Conservation (phyloP, 2,888 invertebrate genomes). For the Chrysodeixis includens region DNA sequence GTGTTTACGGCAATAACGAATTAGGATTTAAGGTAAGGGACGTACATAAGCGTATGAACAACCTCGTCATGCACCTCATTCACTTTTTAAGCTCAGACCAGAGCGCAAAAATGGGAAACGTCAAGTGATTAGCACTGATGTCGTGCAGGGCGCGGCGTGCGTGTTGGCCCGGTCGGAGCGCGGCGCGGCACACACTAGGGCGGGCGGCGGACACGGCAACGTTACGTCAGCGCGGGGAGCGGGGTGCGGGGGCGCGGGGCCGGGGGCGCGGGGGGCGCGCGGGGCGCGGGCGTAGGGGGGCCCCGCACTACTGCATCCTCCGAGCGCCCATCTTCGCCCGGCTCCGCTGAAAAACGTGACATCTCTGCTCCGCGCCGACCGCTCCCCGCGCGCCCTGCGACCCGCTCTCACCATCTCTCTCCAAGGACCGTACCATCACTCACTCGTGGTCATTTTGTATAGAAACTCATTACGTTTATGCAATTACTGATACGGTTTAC, state of each 20-base stretch:
- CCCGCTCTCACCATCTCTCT: conserved; percentile 57
- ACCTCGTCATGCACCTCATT: conserved; percentile 79
- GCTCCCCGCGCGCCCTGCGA: conserved; percentile 61
- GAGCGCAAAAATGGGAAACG: conserved; percentile 81
- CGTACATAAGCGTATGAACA: conserved; percentile 72
- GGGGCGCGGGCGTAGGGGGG: conserved; percentile 46
- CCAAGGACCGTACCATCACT: conserved; percentile 66
- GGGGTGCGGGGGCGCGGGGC: conserved; percentile 56
- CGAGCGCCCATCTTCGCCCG: conserved; percentile 81
- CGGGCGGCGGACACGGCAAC: conserved; percentile 84
- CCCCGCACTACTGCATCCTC: conserved; percentile 87
- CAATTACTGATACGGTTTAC: conserved; percentile 53
- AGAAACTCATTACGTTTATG: conserved; percentile 72
- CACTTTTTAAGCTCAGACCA: conserved; percentile 79
- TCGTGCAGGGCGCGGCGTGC: conserved; percentile 80
- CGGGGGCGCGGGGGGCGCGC: neutral
- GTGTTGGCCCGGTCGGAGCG: conserved; percentile 81
- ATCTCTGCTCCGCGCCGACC: conserved; percentile 72
- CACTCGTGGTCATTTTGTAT: conserved; percentile 73
- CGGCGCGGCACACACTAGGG: conserved; percentile 88
- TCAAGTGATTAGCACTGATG: conserved; percentile 85
- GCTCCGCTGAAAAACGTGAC: conserved; percentile 83
- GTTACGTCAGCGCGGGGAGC: conserved; percentile 87
- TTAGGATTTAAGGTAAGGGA: conserved; percentile 57
- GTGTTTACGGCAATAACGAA: conserved; percentile 59